Base-by-base conservation (phyloP, 2,888 invertebrate species). In the Acanthococcus lagerstroemiae region DNA sequence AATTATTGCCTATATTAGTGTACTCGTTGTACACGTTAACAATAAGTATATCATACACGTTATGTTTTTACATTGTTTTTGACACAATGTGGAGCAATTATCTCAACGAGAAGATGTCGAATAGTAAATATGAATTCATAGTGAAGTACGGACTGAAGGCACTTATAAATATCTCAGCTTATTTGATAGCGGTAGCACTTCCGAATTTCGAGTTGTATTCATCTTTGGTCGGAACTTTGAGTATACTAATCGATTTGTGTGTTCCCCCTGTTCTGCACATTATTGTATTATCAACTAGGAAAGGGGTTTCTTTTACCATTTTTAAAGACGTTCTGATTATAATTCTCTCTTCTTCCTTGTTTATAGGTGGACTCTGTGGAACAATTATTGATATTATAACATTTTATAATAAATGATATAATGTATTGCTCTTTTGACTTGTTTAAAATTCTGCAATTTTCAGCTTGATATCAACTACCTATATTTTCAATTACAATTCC, bases 21-120 rank as follows among this genome's bases (percentile, higher is more conserved):
- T 27, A 30, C 27, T 6, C 19, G 4, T 24, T 37, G 37, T 52
- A 63, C n/a, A 52, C 63, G 0, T 17, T 63, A 1, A 54, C 54
- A 3, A 17, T 63, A 5, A 27, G 52, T 15, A 44, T 63, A 19
- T 63, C 63, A 17, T 54, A 54, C 24, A 27, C 30, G 1, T 63
- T 52, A n/a, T 24, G 30, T 24, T n/a, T 54, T 6, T 63, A 54
- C 24, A 52, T 63, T 2, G 22, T 15, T 22, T 63, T 54, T 25
- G 63, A 63, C 52, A 63, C 63, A 0, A 6, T 63, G 15, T 63
- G 63, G 63, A 17, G 12, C 15, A 63, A 63, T 52, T 22, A 52
- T 52, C 22, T 52, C 4, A 24, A n/a, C n/a, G n/a, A 37, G 3
- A 9, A 37, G 37, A 15, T 9, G 37, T 3, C 37, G 3, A n/a